A percentile compares a stretch with the other conserved stretches of the same genome.
phyloP scores from a whole-genome alignment of 2,113 vertebrate species.

The Rallus limicola region DNA sequence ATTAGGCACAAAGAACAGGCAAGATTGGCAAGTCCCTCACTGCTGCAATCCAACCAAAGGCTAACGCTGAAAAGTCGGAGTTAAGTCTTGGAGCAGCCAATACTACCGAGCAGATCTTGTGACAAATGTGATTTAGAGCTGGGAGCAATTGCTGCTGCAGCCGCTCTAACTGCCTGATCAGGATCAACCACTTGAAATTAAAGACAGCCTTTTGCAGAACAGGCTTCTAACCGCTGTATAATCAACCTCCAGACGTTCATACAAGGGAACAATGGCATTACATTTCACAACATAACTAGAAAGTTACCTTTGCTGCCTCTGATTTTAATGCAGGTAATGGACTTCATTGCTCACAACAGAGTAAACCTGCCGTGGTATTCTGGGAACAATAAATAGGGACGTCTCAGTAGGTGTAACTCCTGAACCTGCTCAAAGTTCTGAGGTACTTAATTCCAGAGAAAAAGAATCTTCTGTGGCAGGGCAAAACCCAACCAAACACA shows the following conservation, averaged over 20 bases:
- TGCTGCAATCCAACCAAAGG: conserved; percentile 32
- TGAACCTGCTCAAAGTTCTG: neutral
- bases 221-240: neutral
- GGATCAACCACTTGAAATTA: conserved; percentile 36
- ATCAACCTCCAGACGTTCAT: neutral
- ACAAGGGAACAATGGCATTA: neutral
- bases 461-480: neutral
- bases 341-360: neutral
- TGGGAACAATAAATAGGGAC: neutral
- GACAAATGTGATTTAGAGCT: conserved; percentile 24
- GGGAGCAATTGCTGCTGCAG: neutral
- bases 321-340: conserved; percentile 14
- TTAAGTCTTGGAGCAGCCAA: conserved; percentile 22
- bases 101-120: conserved; percentile 11
- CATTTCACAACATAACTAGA: conserved; percentile 42
- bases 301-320: conserved; percentile 15
- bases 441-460: neutral
- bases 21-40: conserved; percentile 37
- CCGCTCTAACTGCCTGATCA: conserved; percentile 7
- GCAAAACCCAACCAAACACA: neutral
- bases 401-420: neutral
- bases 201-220: neutral
- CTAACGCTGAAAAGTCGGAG: neutral
- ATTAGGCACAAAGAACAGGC: conserved; percentile 61
- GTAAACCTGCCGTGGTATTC: neutral